phyloP scores from a whole-genome alignment of 1,140 invertebrate genomes.

The Polypedilum pembai region DNA sequence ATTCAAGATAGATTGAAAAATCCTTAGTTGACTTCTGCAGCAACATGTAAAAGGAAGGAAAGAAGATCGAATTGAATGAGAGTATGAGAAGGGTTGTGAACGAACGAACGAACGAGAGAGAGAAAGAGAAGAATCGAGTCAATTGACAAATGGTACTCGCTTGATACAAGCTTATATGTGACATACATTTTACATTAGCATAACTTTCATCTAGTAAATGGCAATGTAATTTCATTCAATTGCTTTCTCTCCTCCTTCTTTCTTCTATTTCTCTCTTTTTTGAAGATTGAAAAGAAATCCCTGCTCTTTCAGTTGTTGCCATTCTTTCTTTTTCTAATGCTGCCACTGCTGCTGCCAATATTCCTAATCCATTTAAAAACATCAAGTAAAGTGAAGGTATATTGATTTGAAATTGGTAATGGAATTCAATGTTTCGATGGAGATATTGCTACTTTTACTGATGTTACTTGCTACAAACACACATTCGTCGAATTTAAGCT shows the following conservation, averaged over 20 bases:
- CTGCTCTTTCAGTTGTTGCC: conserved; percentile 15
- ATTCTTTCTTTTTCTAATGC: not conserved
- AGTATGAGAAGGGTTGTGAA: not conserved
- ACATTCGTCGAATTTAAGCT: not conserved
- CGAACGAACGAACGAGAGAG: not conserved
- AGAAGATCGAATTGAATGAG: not conserved
- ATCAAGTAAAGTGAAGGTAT: conserved; percentile 27
- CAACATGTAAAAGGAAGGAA: not conserved
- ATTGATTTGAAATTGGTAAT: conserved; percentile 26
- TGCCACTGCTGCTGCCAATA: not conserved
- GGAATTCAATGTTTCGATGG: conserved; percentile 1
- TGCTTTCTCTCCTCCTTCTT: not conserved
- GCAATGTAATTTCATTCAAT: conserved; percentile 23
- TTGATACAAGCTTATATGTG: conserved; percentile 16
- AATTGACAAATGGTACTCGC: conserved; percentile 5
- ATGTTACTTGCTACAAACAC: not conserved
- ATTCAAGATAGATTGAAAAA: too few relatives aligned
- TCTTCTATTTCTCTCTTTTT: not conserved
- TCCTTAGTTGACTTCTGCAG: not conserved
- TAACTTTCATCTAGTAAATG: conserved; percentile 13
- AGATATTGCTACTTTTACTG: not conserved
- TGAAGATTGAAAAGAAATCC: conserved; percentile 8
- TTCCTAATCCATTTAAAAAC: conserved; percentile 24
- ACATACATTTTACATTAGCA: conserved; percentile 27
- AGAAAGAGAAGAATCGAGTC: not conserved